Evolutionary conservation across 2,113 vertebrate genomes (phyloP).

Genomic region (Cichladusa arquata): DNA sequence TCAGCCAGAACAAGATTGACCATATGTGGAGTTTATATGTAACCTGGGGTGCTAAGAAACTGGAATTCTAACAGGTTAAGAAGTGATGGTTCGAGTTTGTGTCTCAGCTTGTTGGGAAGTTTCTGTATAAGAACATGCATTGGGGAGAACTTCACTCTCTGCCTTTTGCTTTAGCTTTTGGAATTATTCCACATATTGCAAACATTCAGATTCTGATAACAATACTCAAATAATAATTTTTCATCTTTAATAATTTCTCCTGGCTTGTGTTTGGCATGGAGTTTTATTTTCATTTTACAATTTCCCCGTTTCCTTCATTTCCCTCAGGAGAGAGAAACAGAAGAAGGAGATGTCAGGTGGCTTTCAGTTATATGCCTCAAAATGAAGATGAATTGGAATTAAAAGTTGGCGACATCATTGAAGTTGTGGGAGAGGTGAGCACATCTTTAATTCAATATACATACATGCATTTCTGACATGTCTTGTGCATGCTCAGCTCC

Average conservation of each 20-base stretch:
- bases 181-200: neutral
- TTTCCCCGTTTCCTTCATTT: slow-evolving; percentile 13
- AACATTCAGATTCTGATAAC: neutral
- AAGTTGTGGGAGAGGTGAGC: slow-evolving; percentile 91
- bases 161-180: too few species aligned
- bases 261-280: slow-evolving; percentile 15
- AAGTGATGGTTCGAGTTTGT: too few species aligned
- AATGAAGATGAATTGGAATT: slow-evolving; percentile 96
- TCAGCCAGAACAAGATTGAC: too few species aligned
- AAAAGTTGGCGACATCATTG: slow-evolving; percentile 95
- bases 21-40: too few species aligned
- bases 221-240: neutral
- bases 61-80: too few species aligned
- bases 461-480: neutral
- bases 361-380: slow-evolving; percentile 96
- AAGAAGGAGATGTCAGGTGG: slow-evolving; percentile 91
- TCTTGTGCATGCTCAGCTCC: neutral
- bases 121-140: too few species aligned
- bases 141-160: too few species aligned
- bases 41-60: too few species aligned
- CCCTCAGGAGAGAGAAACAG: slow-evolving; percentile 85
- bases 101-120: too few species aligned
- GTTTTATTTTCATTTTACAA: neutral
- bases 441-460: neutral
- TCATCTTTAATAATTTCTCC: neutral